These are phyloP conservation scores for Belgica antarctica DNA, from an alignment of 2,888 invertebrate genomes.

Conservation along the genomic window DNA sequence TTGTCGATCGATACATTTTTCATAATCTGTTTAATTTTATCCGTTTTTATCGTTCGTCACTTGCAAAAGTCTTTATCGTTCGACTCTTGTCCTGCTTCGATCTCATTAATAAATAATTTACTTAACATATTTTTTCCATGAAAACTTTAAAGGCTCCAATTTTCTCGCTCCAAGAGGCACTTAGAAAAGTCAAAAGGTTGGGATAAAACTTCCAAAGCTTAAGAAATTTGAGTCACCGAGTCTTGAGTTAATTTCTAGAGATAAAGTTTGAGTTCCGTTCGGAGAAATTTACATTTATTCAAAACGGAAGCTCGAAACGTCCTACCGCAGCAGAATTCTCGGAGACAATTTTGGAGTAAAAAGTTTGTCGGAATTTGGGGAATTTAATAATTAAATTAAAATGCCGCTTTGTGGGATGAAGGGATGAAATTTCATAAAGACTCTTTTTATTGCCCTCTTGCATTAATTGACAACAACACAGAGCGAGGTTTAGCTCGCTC, in stretches of 20 bases:
- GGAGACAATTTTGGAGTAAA: no score
- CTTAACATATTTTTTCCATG: no score
- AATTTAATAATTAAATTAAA: conserved; percentile 1
- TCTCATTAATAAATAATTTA: background rate
- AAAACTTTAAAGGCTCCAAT: no score
- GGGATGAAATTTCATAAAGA: conserved; percentile 1
- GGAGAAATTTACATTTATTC: background rate
- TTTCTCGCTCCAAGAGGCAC: no score
- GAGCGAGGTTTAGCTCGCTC: no score
- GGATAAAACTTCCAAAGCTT: no score
- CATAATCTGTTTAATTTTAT: background rate
- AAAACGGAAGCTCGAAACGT: no score
- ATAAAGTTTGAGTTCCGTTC: background rate
- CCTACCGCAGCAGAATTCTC: no score
- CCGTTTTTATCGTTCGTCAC: background rate
- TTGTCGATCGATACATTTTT: background rate
- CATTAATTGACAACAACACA: background rate
- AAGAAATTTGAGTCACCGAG: background rate
- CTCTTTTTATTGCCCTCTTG: background rate
- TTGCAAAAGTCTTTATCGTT: background rate
- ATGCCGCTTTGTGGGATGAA: conserved; percentile 5
- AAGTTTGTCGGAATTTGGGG: no score
- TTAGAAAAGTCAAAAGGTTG: no score
- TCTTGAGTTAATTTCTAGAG: background rate
- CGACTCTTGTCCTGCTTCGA: background rate